phyloP scores from a whole-genome alignment of 2,113 vertebrate genomes.

The Athene noctua region DNA sequence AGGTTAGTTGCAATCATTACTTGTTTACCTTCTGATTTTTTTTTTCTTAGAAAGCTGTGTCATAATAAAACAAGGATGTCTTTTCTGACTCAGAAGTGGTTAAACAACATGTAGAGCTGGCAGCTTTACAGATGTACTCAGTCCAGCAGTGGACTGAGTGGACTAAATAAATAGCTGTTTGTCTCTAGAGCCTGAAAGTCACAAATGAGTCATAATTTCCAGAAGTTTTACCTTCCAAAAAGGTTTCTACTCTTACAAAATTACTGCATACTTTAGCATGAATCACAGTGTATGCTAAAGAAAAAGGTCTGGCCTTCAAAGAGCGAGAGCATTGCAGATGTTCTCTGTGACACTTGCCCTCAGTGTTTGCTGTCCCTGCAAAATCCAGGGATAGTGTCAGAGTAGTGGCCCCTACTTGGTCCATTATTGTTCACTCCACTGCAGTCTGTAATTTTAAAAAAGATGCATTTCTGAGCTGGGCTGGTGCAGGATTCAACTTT shows the following conservation, averaged over 20 bases:
- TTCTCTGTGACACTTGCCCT: not conserved
- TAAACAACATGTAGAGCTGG: not conserved
- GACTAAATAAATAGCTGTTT: not conserved
- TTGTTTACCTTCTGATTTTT: not conserved
- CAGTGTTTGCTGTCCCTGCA: not conserved
- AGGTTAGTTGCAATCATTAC: slow-evolving; percentile 76
- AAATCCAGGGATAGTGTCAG: not conserved
- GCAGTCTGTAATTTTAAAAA: not conserved
- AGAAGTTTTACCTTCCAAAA: not conserved
- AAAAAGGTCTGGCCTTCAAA: not conserved
- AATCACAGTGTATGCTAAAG: not conserved
- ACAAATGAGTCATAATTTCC: not conserved
- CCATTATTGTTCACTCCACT: not conserved
- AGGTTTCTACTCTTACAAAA: not conserved
- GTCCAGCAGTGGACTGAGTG: not conserved
- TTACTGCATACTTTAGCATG: not conserved
- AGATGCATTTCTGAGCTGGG: not conserved
- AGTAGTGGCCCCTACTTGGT: not conserved
- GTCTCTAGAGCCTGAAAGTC: not conserved
- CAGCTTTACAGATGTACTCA: not conserved
- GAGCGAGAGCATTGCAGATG: not conserved
- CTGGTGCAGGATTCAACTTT: not conserved
- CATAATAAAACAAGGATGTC: not conserved
- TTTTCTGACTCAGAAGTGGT: not conserved
- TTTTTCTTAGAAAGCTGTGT: not conserved